A percentile compares a stretch with the other conserved stretches of the same genome.
These are phyloP conservation scores for human DNA, from an alignment of 2,113 vertebrate species.

Conservation along the genomic window DNA sequence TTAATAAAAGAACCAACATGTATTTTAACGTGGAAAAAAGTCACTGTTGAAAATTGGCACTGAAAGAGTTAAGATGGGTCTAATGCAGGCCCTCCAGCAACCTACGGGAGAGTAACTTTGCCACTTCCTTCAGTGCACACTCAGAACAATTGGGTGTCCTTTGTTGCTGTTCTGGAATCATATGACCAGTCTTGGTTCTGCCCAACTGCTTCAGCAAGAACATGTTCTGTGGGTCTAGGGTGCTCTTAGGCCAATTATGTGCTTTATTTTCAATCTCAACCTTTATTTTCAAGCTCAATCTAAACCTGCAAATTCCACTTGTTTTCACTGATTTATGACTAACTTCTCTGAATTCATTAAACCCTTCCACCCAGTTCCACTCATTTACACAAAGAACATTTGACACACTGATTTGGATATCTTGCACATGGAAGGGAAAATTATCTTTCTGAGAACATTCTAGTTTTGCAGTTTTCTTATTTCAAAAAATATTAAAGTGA, in stretches of 20 bases:
- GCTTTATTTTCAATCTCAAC: not conserved
- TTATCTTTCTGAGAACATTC: not conserved
- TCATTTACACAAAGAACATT: not conserved
- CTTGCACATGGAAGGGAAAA: not conserved
- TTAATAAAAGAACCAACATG: not conserved
- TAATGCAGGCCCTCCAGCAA: not conserved
- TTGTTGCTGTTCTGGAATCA: not conserved
- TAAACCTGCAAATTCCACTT: not conserved
- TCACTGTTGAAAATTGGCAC: not conserved
- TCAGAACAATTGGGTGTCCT: rapidly evolving
- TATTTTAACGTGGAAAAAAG: not conserved
- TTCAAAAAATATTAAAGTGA: not conserved
- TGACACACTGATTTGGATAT: not conserved
- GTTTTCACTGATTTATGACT: not conserved
- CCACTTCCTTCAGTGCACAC: not conserved
- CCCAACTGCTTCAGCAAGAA: not conserved
- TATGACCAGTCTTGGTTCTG: not conserved
- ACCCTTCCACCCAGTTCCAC: not conserved
- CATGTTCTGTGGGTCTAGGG: too few relatives aligned
- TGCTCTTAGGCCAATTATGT: not conserved
- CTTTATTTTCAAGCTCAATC: not conserved
- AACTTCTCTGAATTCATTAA: not conserved
- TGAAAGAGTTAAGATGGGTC: not conserved
- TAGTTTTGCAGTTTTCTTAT: not conserved
- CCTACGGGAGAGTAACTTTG: not conserved